phyloP scores from a whole-genome alignment of 1,140 invertebrate species.

The Bradynema listronoti region DNA sequence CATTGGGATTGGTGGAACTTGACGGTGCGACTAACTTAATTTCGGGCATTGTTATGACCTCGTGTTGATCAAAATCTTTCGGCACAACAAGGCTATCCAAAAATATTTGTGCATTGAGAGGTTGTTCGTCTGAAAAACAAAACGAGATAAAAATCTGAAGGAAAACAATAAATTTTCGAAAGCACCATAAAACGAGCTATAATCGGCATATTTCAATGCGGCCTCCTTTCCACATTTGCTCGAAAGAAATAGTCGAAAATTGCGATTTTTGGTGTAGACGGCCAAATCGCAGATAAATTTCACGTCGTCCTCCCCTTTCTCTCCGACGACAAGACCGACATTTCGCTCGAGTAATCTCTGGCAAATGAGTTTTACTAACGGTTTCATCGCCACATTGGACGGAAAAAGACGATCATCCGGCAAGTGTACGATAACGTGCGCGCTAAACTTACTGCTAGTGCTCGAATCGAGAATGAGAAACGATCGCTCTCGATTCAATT shows the following conservation, averaged over 20 bases:
- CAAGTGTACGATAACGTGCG: conserved; percentile 8
- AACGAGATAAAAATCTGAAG: no score
- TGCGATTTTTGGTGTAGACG: neutral
- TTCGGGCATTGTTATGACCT: no score
- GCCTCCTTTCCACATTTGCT: no score
- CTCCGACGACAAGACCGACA: neutral
- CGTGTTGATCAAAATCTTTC: neutral
- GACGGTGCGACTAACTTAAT: no score
- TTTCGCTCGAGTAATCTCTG: neutral
- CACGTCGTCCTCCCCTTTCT: neutral
- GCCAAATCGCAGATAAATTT: conserved; percentile 4
- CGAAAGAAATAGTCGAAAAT: conserved; percentile 5
- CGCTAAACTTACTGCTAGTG: conserved; percentile 6
- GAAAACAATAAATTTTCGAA: neutral
- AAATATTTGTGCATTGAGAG: conserved; percentile 3
- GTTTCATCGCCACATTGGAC: conserved; percentile 1
- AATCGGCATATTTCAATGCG: neutral
- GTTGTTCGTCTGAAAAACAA: neutral
- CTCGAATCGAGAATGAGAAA: conserved; percentile 8
- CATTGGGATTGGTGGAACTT: no score
- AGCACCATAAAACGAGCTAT: neutral
- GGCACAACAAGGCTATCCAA: conserved; percentile 3
- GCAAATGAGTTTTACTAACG: conserved; percentile 2
- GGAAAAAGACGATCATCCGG: conserved; percentile 4
- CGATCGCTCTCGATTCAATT: neutral